Evolutionary conservation across 2,113 vertebrate genomes (phyloP).

Genomic region (Catharus minimus): DNA sequence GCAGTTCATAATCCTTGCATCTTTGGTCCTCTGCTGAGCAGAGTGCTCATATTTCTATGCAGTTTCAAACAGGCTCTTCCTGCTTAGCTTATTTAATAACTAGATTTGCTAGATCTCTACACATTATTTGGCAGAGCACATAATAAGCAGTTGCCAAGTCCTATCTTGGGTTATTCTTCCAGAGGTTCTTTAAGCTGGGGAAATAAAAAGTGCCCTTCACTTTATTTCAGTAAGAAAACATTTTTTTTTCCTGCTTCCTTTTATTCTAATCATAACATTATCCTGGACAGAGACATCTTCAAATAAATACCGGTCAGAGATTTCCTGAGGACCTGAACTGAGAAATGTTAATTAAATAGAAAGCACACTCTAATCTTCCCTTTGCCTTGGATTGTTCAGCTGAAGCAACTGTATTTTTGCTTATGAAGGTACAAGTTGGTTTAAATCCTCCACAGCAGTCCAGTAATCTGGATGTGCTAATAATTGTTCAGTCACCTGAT

Average conservation of each 20-base stretch:
- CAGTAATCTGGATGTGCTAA: neutral
- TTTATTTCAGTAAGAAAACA: neutral
- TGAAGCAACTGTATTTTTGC: neutral
- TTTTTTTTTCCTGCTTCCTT: neutral
- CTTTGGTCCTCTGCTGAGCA: neutral
- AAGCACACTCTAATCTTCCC: neutral
- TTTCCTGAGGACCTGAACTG: neutral
- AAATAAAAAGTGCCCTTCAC: neutral
- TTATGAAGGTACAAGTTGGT: neutral
- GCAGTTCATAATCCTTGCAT: neutral
- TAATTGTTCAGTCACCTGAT: neutral
- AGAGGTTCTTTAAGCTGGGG: neutral
- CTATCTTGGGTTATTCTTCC: neutral
- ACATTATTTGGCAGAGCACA: neutral
- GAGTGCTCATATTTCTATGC: neutral
- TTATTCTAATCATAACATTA: neutral
- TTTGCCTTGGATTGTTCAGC: neutral
- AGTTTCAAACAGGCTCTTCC: slow-evolving; percentile 30
- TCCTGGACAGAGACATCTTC: neutral
- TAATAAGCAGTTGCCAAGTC: neutral
- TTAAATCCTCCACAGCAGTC: neutral
- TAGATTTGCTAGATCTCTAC: slow-evolving; percentile 2
- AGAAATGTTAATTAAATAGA: neutral
- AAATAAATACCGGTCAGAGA: neutral
- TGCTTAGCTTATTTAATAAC: slow-evolving; percentile 35